Conservation (phyloP, 1,140 invertebrate genomes). For the Ephestia elutella region DNA sequence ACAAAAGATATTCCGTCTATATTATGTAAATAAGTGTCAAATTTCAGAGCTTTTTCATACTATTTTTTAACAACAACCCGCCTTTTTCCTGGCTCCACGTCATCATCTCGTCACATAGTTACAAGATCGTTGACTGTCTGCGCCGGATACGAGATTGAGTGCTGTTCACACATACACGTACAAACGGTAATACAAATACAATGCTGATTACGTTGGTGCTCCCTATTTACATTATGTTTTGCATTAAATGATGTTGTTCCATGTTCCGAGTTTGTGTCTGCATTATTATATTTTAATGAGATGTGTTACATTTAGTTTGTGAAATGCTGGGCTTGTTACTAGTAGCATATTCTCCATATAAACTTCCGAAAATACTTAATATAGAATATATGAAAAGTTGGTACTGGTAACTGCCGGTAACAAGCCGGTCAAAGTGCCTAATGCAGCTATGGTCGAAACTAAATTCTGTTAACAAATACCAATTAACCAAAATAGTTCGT, state of each 20-base stretch:
- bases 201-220: not conserved
- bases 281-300: not conserved
- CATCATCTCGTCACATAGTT: not conserved
- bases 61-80: not conserved
- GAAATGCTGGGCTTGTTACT: too few species aligned
- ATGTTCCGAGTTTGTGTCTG: not conserved
- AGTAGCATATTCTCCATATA: too few species aligned
- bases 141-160: conserved; percentile 14
- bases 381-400: too few species aligned
- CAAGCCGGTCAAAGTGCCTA: too few species aligned
- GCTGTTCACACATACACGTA: conserved; percentile 7
- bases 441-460: too few species aligned
- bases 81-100: conserved; percentile 8
- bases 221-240: not conserved
- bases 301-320: not conserved
- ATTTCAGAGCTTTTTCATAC: too few species aligned
- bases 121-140: conserved; percentile 27
- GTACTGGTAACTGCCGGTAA: too few species aligned
- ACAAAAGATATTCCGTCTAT: too few species aligned
- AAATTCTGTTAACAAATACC: too few species aligned
- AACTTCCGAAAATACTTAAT: too few species aligned
- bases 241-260: not conserved
- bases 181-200: not conserved
- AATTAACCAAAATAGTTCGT: too few species aligned
- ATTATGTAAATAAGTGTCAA: too few species aligned